phyloP scores from a whole-genome alignment of 2,797 vertebrate genomes.

The Tangara arthus region DNA sequence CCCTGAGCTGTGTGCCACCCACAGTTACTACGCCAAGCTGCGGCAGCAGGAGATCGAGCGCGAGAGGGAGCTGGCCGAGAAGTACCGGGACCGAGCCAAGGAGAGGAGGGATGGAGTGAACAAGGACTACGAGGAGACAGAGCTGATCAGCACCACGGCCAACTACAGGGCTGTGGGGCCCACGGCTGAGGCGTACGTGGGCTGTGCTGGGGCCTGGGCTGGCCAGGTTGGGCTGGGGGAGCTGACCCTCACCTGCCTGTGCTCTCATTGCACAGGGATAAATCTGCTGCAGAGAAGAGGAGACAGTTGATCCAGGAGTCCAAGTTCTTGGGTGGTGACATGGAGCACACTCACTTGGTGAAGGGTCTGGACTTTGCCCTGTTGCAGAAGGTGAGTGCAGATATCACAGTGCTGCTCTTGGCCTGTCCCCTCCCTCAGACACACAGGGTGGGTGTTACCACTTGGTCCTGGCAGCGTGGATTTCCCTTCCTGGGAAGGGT shows the following conservation, averaged over 20 bases:
- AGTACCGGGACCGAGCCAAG: conserved; percentile 92
- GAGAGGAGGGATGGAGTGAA: conserved; percentile 94
- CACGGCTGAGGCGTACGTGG: conserved; percentile 91
- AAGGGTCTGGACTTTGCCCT: conserved; percentile 97
- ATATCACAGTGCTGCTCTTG: rapidly evolving
- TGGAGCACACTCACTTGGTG: conserved; percentile 99
- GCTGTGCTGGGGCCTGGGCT: background rate
- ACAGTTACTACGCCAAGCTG: conserved; percentile 94
- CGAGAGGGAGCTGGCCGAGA: conserved; percentile 92
- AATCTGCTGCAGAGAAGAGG: conserved; percentile 95
- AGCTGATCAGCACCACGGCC: conserved; percentile 95
- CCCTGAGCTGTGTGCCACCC: background rate
- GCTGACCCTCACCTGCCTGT: background rate
- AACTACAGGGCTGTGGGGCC: conserved; percentile 97
- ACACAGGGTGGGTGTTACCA: background rate
- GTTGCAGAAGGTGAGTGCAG: conserved; percentile 88
- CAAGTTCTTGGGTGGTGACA: conserved; percentile 99
- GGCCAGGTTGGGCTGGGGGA: rapidly evolving
- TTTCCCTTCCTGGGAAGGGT: background rate
- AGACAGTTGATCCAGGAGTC: conserved; percentile 97
- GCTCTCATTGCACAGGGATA: conserved; percentile 79
- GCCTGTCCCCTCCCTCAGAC: background rate
- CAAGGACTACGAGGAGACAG: conserved; percentile 97
- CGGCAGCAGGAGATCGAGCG: conserved; percentile 96
- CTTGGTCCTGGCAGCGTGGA: rapidly evolving